Evolutionary conservation across 1,140 invertebrate species (phyloP), one percentile per base, ranked within the genome.

Genomic region (Drosophila sproati): DNA sequence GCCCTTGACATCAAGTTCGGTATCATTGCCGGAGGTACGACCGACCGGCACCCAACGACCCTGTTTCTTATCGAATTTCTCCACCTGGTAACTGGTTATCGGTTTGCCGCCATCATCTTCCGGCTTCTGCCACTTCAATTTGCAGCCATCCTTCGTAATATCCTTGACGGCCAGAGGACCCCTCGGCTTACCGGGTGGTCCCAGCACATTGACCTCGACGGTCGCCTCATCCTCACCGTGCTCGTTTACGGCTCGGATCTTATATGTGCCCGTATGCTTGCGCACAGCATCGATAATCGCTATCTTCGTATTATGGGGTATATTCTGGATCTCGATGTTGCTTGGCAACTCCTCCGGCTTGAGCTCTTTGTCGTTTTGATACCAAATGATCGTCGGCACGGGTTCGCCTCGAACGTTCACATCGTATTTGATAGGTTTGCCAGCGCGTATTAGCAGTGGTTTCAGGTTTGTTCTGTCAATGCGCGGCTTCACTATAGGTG

Each of bases 81-180:
- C 99, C 5, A 99, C 96, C 57, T 98, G 95, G 92, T 99, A 99
- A 20, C 98, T 97, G 47, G 96, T 96, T n/a, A 99, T 95, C 5
- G 98, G 98, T 91, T 98, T 85, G 91, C 99, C 99, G 85, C 99
- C 99, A 93, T 99, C 98, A 92, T 99, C 98, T 90, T 98, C 98
- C 29, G 99, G 98, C 92, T 98, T 98, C 69, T 98, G 96, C 99
- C 99, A 99, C 83, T 97, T 96, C 2, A 99, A 93, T 83, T 98
- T 99, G 91, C 97, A 98, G 55, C 94, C 94, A 47, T 93, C 93
- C 91, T 98, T 97, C n/a, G 97, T 98, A 12, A 99, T 96, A 92
- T 99, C 98, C 4, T 96, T 94, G 32, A 99, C 97, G 93, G 98
- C 96, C 0, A 99, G 94, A 0, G 98, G 98, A 41, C 98, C 98